Conservation (phyloP, 2,113 vertebrate genomes). For the Gila orcuttii region DNA sequence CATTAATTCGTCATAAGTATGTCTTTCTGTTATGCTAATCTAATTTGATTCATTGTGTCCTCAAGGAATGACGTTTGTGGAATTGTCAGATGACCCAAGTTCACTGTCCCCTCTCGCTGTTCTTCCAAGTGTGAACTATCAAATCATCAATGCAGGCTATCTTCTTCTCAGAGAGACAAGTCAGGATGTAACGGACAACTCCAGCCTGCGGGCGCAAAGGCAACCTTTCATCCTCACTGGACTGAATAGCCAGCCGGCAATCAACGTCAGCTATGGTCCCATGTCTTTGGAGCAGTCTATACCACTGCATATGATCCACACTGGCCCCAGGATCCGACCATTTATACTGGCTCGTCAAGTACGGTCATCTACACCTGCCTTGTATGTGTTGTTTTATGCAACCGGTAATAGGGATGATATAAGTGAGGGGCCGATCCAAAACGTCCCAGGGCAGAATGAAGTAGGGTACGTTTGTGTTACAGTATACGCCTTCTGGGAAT, state of each 20-base stretch:
- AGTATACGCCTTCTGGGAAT: slow-evolving; percentile 86
- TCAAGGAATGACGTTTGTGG: slow-evolving; percentile 76
- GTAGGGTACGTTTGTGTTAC: slow-evolving; percentile 76
- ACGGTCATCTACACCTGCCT: slow-evolving; percentile 77
- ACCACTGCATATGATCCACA: slow-evolving; percentile 78
- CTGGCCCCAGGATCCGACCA: slow-evolving; percentile 79
- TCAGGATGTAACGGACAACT: slow-evolving; percentile 80
- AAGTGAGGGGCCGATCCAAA: slow-evolving; percentile 35
- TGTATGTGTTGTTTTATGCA: slow-evolving; percentile 86
- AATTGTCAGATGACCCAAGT: slow-evolving; percentile 74
- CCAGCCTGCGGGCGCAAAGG: slow-evolving; percentile 80
- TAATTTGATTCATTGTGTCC: slow-evolving; percentile 19
- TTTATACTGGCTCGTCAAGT: slow-evolving; percentile 79
- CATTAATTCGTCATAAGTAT: not conserved
- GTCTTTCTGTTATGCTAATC: not conserved
- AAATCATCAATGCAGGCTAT: slow-evolving; percentile 80
- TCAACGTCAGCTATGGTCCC: slow-evolving; percentile 86
- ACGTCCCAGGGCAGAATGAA: slow-evolving; percentile 42
- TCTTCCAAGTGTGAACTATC: slow-evolving; percentile 82
- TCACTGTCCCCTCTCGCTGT: slow-evolving; percentile 75
- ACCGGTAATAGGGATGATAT: slow-evolving; percentile 71
- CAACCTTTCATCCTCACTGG: slow-evolving; percentile 85
- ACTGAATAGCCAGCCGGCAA: slow-evolving; percentile 71
- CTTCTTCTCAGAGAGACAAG: slow-evolving; percentile 85
- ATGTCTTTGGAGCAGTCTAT: slow-evolving; percentile 79